Evolutionary conservation across 2,888 invertebrate species (phyloP), one percentile per base, ranked within the genome.

Genomic region (Smittia sp.): DNA sequence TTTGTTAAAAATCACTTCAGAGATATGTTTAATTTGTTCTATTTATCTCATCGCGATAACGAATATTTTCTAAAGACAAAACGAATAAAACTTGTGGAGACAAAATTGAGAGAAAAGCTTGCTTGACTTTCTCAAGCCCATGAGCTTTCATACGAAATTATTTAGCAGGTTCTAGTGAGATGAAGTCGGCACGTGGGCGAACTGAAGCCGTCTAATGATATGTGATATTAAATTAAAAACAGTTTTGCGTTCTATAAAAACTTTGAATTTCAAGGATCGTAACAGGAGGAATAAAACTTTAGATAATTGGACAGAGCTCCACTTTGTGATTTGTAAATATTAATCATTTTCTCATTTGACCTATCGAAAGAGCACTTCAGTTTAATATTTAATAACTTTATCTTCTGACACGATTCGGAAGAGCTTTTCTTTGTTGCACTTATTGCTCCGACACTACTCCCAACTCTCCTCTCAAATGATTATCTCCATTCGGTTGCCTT

Each of bases 401-500:
- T 63, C 27, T 25, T 63, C 22, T 58, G 22, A 3, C 18, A 58
- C n/a, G 58, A 58, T 20, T 6, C 58, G 58, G 22, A 22, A 58
- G 18, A 20, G 15, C 4, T 13, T 63, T 27, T 63, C 9, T n/a
- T 63, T 25, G 27, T 20, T n/a, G 27, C 3, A 27, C 20, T 63
- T 63, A 63, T 63, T 63, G 63, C 63, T 63, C 3, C 9, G 13
- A 11, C 6, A 58, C 22, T 58, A n/a, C n/a, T 13, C n/a, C 22
- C 2, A 58, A 6, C 7, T 18, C 22, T 22, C 18, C 6, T 68
- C 78, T 86, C 85, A 87, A 83, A 89, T 87, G 77, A 87, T 83
- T 77, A 89, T 86, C 81, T 90, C 90, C 88, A 90, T 88, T 78
- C 87, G 86, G 82, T 88, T 89, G 75, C 86, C 88, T 82, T 89